Conservation (phyloP, 2,113 vertebrate species). For the Ivindomyrus marchei region DNA sequence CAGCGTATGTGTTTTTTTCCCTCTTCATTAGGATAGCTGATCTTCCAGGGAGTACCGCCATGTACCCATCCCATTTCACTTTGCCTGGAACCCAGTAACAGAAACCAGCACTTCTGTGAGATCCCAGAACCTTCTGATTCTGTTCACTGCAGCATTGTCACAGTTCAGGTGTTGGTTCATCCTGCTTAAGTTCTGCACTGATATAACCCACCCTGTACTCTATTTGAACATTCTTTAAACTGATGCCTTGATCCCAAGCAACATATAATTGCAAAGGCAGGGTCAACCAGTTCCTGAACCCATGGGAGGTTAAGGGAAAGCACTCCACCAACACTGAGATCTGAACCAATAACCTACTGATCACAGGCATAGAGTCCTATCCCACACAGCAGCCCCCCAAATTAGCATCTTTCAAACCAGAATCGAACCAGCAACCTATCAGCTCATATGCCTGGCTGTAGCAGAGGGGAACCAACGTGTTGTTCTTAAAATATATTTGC, state of each 20-base stretch:
- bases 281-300: no score
- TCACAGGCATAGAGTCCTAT: background rate
- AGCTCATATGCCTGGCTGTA: background rate
- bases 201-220: background rate
- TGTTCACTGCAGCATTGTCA: background rate
- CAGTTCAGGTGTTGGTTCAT: background rate
- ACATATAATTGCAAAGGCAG: no score
- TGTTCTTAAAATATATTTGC: background rate
- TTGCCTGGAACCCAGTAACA: background rate
- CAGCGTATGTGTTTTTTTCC: background rate
- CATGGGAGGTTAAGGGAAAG: no score
- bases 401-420: background rate
- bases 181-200: background rate
- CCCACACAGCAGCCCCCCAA: background rate
- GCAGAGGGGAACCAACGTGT: background rate
- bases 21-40: background rate
- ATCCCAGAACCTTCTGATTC: background rate
- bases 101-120: background rate
- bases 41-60: background rate
- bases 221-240: background rate
- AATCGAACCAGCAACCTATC: background rate
- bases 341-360: background rate
- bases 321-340: background rate
- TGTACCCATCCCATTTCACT: no score
- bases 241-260: no score